Evolutionary conservation across 2,113 vertebrate species (phyloP).

Genomic region (Oxygymnocypris stewartii): DNA sequence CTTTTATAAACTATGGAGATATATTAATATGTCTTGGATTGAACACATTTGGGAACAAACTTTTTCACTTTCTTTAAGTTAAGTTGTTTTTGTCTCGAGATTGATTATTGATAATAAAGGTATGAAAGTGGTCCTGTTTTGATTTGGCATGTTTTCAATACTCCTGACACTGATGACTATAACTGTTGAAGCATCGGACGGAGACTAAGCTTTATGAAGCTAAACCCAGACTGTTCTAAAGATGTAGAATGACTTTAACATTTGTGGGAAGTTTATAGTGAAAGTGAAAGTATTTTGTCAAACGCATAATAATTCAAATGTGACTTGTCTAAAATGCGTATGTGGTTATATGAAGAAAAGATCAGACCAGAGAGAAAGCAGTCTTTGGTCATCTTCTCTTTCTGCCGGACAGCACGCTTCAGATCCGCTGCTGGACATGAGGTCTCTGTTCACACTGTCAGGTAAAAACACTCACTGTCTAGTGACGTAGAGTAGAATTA

Average conservation of each 20-base stretch:
- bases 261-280: no score
- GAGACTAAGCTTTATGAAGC: no score
- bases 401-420: neutral
- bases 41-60: no score
- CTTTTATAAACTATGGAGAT: no score
- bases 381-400: neutral
- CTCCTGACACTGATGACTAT: neutral
- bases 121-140: neutral
- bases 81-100: neutral
- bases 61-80: no score
- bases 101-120: neutral
- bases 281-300: neutral
- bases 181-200: no score
- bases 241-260: no score
- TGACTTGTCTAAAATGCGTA: neutral
- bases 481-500: no score
- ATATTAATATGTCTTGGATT: no score
- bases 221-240: no score
- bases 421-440: neutral
- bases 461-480: neutral
- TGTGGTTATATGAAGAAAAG: no score
- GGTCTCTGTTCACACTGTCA: neutral
- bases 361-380: no score
- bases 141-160: neutral
- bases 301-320: neutral